phyloP scores from a whole-genome alignment of 1,140 invertebrate species.

The Zophobas morio region DNA sequence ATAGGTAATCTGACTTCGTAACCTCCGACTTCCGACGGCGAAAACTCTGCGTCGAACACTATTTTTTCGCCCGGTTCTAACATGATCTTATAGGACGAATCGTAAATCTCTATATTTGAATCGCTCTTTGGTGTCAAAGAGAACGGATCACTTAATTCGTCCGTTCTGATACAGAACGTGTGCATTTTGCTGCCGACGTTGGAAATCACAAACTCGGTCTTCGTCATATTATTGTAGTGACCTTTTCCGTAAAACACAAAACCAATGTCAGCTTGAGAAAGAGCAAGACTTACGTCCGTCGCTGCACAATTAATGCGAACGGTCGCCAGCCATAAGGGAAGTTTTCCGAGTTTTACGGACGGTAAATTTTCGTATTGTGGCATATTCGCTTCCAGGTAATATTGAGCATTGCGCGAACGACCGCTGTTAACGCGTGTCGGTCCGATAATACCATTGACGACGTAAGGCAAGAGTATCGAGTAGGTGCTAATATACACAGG shows the following conservation, averaged over 20 bases:
- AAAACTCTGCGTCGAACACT: conserved; percentile 26
- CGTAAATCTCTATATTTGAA: background rate
- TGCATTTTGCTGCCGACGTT: conserved; percentile 22
- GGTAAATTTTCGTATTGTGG: background rate
- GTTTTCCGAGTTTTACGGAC: background rate
- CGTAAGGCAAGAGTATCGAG: conserved; percentile 53
- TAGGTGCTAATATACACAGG: conserved; percentile 54
- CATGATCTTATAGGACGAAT: background rate
- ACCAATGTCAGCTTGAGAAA: conserved; percentile 2
- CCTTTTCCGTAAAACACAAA: conserved; percentile 24
- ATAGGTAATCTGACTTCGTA: conserved; percentile 49
- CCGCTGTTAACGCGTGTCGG: background rate
- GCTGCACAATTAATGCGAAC: background rate
- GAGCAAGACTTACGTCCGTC: background rate
- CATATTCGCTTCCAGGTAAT: background rate
- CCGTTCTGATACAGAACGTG: background rate
- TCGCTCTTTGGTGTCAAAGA: background rate
- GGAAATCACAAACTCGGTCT: conserved; percentile 20
- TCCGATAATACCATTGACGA: conserved; percentile 43
- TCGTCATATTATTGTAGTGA: conserved; percentile 7
- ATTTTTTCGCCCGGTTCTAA: conserved; percentile 47
- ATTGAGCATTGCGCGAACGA: background rate
- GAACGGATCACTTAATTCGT: conserved; percentile 9
- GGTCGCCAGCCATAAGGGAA: background rate
- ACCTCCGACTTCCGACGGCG: conserved; percentile 34